phyloP scores from a whole-genome alignment of 2,888 invertebrate genomes.

The Pyralis farinalis region DNA sequence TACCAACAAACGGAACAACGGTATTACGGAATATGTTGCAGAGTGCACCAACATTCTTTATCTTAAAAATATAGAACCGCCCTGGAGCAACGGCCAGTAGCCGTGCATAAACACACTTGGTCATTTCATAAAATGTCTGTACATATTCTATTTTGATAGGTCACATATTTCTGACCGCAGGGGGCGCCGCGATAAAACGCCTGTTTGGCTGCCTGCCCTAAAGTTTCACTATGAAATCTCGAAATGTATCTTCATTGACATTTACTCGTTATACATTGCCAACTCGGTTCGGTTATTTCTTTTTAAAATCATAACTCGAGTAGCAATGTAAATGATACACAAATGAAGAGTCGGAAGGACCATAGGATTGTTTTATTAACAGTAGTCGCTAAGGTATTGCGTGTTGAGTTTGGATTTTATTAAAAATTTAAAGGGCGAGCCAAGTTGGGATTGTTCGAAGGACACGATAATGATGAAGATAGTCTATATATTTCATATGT shows the following conservation, averaged over 20 bases:
- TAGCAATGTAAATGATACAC: not conserved
- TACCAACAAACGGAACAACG: too few species aligned
- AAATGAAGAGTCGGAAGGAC: not conserved
- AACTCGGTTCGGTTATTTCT: not conserved
- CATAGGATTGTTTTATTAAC: not conserved
- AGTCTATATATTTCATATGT: too few species aligned
- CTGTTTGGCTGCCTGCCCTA: conserved; percentile 53
- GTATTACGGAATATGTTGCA: not conserved
- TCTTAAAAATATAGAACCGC: conserved; percentile 8
- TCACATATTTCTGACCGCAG: conserved; percentile 60
- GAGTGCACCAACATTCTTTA: conserved; percentile 4
- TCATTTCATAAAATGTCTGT: conserved; percentile 49
- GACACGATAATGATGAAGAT: too few species aligned
- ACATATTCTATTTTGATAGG: conserved; percentile 55
- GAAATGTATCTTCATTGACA: too few species aligned
- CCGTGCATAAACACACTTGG: conserved; percentile 40
- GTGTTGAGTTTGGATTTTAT: not conserved
- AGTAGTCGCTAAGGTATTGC: not conserved
- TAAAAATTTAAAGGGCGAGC: not conserved
- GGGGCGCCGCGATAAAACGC: conserved; percentile 41
- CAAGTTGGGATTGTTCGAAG: too few species aligned
- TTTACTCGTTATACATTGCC: not conserved
- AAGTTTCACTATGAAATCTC: conserved; percentile 31
- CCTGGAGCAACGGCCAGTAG: conserved; percentile 17
- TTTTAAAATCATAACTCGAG: not conserved